phyloP scores from a whole-genome alignment of 1,140 invertebrate genomes.

The Neuroterus valhalla region DNA sequence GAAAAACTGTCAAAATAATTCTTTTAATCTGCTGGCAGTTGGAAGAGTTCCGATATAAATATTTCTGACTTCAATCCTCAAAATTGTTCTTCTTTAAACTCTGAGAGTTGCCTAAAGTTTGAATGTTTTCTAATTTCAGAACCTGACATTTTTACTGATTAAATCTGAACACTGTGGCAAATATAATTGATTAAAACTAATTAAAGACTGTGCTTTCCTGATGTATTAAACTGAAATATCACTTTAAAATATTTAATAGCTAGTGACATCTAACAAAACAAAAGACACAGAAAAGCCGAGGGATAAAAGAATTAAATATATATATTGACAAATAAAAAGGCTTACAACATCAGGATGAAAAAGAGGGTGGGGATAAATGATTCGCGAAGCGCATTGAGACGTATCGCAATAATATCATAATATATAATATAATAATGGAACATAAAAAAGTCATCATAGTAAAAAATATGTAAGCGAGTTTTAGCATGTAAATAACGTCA shows the following conservation, averaged over 20 bases:
- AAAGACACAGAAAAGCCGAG: neutral
- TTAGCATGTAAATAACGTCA: constrained; percentile 28
- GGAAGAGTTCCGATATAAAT: too few species aligned
- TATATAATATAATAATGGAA: constrained; percentile 12
- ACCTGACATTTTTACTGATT: too few species aligned
- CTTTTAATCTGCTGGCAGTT: too few species aligned
- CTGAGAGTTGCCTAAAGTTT: too few species aligned
- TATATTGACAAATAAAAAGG: constrained; percentile 23
- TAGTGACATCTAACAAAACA: neutral
- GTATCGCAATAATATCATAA: constrained; percentile 5
- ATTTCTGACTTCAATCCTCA: too few species aligned
- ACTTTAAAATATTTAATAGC: neutral
- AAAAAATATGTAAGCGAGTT: constrained; percentile 1
- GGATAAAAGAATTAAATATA: neutral
- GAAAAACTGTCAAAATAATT: too few species aligned
- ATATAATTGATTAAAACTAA: too few species aligned
- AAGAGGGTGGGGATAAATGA: neutral
- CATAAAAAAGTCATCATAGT: neutral
- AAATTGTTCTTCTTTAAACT: too few species aligned
- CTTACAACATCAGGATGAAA: constrained; percentile 11
- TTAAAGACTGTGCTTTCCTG: too few species aligned
- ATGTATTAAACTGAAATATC: too few species aligned
- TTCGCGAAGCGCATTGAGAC: constrained; percentile 14
- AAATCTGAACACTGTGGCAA: too few species aligned
- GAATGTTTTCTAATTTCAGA: too few species aligned